Evolutionary conservation across 2,113 vertebrate genomes (phyloP).

Genomic region (Xiphophorus hellerii): DNA sequence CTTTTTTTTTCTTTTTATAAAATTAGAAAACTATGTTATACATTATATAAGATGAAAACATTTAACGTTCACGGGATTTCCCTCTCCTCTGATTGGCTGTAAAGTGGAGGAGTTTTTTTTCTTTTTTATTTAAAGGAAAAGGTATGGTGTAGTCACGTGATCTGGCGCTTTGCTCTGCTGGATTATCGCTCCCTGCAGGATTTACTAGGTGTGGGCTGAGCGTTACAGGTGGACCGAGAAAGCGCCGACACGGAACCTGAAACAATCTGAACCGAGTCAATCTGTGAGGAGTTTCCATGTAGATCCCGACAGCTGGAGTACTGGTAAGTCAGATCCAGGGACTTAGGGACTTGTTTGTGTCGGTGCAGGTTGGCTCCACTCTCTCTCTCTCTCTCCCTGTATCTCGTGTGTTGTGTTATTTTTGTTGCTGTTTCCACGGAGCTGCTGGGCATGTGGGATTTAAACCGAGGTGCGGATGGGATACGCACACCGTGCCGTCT

Average conservation of each 20-base stretch:
- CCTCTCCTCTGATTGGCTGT: slow-evolving; percentile 15
- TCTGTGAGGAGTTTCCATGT: neutral
- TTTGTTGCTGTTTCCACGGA: slow-evolving; percentile 12
- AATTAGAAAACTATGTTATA: no score
- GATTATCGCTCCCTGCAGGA: slow-evolving; percentile 42
- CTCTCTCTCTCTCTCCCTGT: no score
- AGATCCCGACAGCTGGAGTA: neutral
- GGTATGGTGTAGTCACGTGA: slow-evolving; percentile 52
- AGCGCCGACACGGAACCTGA: neutral
- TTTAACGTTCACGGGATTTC: neutral
- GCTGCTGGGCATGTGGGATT: slow-evolving; percentile 14
- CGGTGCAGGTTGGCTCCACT: neutral
- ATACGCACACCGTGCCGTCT: neutral
- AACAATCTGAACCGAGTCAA: neutral
- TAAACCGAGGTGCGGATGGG: slow-evolving; percentile 15
- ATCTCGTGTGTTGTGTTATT: neutral
- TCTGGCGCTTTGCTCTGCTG: slow-evolving; percentile 14
- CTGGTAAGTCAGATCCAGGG: slow-evolving; percentile 34
- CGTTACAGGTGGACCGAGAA: slow-evolving; percentile 61
- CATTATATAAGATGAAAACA: no score
- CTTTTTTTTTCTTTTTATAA: no score
- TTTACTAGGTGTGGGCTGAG: slow-evolving; percentile 19
- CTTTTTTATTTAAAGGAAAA: slow-evolving; percentile 7
- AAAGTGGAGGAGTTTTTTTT: neutral
- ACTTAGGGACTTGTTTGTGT: slow-evolving; percentile 23